Conservation (phyloP, 92 coral and sea anemone species). For the Parazoanthus darwini region DNA sequence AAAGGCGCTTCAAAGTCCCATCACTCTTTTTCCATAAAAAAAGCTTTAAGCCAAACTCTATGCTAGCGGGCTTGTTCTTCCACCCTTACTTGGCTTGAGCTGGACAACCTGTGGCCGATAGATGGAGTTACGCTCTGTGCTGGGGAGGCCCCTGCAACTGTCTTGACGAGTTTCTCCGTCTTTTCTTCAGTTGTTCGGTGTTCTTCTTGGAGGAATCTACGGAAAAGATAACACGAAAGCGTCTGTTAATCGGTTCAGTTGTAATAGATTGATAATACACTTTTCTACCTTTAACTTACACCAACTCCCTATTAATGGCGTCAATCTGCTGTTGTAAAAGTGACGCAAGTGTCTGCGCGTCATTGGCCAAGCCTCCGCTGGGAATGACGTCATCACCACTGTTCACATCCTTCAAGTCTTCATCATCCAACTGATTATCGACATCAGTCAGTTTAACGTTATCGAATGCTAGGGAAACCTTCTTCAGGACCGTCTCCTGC, state of each 20-base stretch:
- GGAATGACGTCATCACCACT: conserved; percentile 49
- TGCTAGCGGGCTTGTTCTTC: background rate
- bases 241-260: too few relatives aligned
- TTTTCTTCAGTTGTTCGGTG: conserved; percentile 79
- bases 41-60: background rate
- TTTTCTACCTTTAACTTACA: background rate
- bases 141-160: conserved; percentile 54
- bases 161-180: conserved; percentile 68
- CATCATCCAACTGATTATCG: conserved; percentile 64
- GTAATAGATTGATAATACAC: background rate
- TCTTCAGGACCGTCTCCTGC: conserved; percentile 89
- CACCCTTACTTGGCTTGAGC: conserved; percentile 34
- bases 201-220: conserved; percentile 80
- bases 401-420: conserved; percentile 57
- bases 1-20: background rate
- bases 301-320: conserved; percentile 83
- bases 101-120: conserved; percentile 33
- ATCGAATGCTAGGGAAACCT: conserved; percentile 90
- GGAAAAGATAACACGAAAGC: background rate
- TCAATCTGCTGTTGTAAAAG: conserved; percentile 97
- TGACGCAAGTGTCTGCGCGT: conserved; percentile 87
- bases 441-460: conserved; percentile 59
- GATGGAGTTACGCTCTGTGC: conserved; percentile 19
- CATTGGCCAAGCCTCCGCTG: conserved; percentile 75
- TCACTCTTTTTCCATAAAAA: too few relatives aligned